These are phyloP conservation scores for Phymastichus coffea DNA, from an alignment of 1,140 invertebrate species.

Conservation along the genomic window DNA sequence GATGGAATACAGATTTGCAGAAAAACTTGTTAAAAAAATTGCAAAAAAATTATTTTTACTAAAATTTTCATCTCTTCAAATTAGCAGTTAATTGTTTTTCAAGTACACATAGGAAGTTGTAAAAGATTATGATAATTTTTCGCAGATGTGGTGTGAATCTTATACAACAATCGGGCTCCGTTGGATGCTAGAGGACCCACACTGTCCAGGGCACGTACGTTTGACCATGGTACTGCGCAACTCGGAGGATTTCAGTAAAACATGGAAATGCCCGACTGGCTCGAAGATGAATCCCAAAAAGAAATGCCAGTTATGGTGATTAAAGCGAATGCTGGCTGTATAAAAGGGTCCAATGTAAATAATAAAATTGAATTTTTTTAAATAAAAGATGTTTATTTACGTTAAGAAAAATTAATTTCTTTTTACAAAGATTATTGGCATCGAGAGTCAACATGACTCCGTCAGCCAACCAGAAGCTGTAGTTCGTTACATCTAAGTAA, in stretches of 20 bases:
- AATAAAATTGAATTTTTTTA: constrained; percentile 30
- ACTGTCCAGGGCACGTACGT: constrained; percentile 73
- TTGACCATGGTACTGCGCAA: constrained; percentile 83
- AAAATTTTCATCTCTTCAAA: neutral
- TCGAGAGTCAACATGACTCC: too few relatives aligned
- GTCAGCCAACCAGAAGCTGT: too few relatives aligned
- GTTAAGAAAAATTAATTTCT: constrained; percentile 33
- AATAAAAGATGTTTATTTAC: constrained; percentile 48
- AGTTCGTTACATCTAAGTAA: too few relatives aligned
- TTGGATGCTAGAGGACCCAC: constrained; percentile 70
- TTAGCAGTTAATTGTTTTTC: neutral
- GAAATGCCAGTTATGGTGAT: constrained; percentile 71
- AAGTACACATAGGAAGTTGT: neutral
- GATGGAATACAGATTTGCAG: too few relatives aligned
- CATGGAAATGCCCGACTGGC: constrained; percentile 75
- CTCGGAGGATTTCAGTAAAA: constrained; percentile 78
- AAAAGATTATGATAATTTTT: constrained; percentile 12
- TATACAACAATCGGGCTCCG: constrained; percentile 64
- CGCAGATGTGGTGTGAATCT: constrained; percentile 78
- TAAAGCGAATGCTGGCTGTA: neutral
- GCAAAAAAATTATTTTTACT: neutral
- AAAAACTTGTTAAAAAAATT: neutral
- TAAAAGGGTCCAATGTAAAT: neutral
- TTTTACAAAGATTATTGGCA: too few relatives aligned
- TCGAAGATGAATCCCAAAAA: constrained; percentile 82